These are phyloP conservation scores for Sebastes schlegelii DNA, from an alignment of 2,113 vertebrate genomes.

Conservation along the genomic window DNA sequence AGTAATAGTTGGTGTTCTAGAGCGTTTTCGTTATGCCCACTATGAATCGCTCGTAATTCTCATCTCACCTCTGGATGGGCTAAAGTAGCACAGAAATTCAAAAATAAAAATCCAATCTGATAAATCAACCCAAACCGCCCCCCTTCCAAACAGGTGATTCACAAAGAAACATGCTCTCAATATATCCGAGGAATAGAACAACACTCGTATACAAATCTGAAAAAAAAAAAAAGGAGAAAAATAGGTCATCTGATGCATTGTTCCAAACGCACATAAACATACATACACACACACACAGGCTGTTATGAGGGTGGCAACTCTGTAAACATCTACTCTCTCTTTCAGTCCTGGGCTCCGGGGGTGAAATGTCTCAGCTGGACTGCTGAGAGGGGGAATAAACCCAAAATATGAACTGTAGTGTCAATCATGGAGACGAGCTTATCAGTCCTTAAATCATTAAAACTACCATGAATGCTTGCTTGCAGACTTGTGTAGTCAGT, in stretches of 20 bases:
- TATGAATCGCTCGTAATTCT: neutral
- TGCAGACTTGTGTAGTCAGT: neutral
- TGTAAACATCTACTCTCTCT: constrained; percentile 63
- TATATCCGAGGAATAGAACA: constrained; percentile 57
- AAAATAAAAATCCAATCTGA: constrained; percentile 41
- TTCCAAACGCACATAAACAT: constrained; percentile 48
- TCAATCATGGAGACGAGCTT: neutral
- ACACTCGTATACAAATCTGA: constrained; percentile 70
- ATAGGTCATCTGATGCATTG: constrained; percentile 60
- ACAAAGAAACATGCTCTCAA: constrained; percentile 61
- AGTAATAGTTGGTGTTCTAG: neutral
- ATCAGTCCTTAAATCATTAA: neutral
- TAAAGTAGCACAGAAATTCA: constrained; percentile 67
- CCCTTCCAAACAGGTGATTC: constrained; percentile 52
- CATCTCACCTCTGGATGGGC: constrained; percentile 38
- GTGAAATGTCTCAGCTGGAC: neutral
- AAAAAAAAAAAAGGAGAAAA: constrained; percentile 29
- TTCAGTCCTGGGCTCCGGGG: constrained; percentile 38
- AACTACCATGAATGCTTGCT: neutral
- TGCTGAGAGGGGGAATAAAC: constrained; percentile 36
- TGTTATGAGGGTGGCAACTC: constrained; percentile 57
- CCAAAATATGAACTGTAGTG: constrained; percentile 18
- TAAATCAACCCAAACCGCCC: constrained; percentile 52
- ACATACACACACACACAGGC: constrained; percentile 16
- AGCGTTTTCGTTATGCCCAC: constrained; percentile 23